Evolutionary conservation across 1,140 invertebrate species (phyloP), one percentile per base, ranked within the genome.

Genomic region (Choristoneura fumiferana): DNA sequence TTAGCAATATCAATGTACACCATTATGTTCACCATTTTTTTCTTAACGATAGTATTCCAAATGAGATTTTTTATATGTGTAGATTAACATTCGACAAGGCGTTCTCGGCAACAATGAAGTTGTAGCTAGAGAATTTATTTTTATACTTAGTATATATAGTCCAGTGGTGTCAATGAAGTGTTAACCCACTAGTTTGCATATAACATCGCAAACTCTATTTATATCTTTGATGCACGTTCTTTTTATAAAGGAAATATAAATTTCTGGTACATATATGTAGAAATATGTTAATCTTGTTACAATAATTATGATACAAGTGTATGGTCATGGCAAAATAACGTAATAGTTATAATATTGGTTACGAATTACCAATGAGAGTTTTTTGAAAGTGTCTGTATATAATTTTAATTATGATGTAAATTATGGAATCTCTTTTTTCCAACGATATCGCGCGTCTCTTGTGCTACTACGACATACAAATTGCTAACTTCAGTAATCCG

Each of bases 361-460:
- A 56, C 56, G 54, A 57, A 59, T 39, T 60, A 60, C 43, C 55
- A 63, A 66, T 69, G 66, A 69, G 76, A 73, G 73, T 52, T 72
- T n/a, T 75, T 69, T 73, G 55, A 65, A 60, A 38, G 66, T 75
- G 69, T 78, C 62, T 85, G 73, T 84, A 81, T 85, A 82, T 84
- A 81, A 77, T 82, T 82, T 85, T 73, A 78, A 49, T 71, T 73
- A 75, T 78, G 67, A 73, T 83, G 74, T 81, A 78, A 83, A 85
- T 85, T 81, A 76, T 78, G 85, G 85, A 88, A 88, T 88, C 84
- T 88, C 84, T 73, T 75, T 81, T 68, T 88, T 81, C 78, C 79
- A 78, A 76, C 77, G 63, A 66, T 76, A 81, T 80, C 71, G 69
- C 70, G 57, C 70, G 69, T 74, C 67, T 68, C 58, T 73, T 80